Base-by-base conservation (phyloP, 2,797 vertebrate species). In the Euphonia xanthogaster region DNA sequence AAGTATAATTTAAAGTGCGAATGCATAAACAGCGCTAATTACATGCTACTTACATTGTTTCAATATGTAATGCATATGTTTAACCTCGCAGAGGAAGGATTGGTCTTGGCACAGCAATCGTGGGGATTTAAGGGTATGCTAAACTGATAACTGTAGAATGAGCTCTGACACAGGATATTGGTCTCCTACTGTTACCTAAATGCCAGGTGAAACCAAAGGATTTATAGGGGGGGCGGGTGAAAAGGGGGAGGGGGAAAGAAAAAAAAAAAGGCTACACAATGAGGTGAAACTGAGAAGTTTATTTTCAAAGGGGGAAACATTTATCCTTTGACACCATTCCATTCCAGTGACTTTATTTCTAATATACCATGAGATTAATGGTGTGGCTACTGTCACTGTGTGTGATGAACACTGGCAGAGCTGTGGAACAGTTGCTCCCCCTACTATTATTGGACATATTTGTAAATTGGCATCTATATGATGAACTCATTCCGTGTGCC, bases 261-360 rank as follows among this genome's bases (percentile, higher is more conserved):
- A 72, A 33, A 47, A 39, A 40, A 33, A 42, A 19, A n/a, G 50
- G 54, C 72, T 63, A 78, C 89, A 95, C 83, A 92, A 92, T 84
- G 91, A 93, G 72, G 89, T 95, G 86, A 95, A 96, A 93, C 47
- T 71, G 91, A 95, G 88, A 97, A 93, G 90, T 90, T 93, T 89
- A 80, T 94, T 95, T 94, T 95, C 86, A 96, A 94, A 93, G 50
- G 48, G 73, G 91, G 93, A 95, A 95, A 94, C 94, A 90, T 96
- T 93, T 93, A 96, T 96, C 95, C 87, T 93, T 95, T 96, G 86
- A 97, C 95, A 96, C 92, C 95, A 97, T 97, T 95, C 95, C 96
- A 96, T 97, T 96, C 84, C 73, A 24, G 80, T 96, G 95, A 94
- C 89, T 96, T 96, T 96, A 96, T 95, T 95, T 97, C 96, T 93